phyloP scores from a whole-genome alignment of 2,888 invertebrate genomes.

The Caenorhabditis sp. region DNA sequence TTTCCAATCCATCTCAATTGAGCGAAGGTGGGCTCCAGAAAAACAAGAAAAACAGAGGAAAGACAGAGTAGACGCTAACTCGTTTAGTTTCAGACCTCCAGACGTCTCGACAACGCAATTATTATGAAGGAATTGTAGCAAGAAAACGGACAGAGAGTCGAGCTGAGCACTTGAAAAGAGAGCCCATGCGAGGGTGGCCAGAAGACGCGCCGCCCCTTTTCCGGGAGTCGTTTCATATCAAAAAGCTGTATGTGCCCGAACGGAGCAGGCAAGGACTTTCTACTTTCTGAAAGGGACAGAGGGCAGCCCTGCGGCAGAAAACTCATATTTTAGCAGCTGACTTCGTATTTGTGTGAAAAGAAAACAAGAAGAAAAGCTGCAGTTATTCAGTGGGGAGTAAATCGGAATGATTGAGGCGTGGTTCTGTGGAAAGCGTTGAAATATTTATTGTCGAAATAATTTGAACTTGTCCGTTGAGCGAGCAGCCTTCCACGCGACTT shows the following conservation, averaged over 20 bases:
- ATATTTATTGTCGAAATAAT: neutral
- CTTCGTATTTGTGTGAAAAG: neutral
- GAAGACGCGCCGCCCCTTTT: conserved; percentile 13
- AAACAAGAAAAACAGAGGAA: neutral
- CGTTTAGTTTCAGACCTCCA: conserved; percentile 24
- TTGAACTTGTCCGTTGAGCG: neutral
- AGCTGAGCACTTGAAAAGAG: conserved; percentile 12
- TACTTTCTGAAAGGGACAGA: too few relatives aligned
- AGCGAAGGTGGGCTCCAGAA: neutral
- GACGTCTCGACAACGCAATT: conserved; percentile 33
- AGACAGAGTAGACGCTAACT: conserved; percentile 18
- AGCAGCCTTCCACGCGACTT: neutral
- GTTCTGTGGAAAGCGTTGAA: neutral
- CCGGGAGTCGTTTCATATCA: conserved; percentile 15
- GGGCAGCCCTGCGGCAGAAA: too few relatives aligned
- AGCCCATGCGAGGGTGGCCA: neutral
- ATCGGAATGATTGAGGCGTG: neutral
- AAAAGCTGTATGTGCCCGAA: neutral
- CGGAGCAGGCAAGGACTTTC: neutral
- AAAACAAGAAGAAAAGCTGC: neutral
- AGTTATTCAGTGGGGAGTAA: neutral
- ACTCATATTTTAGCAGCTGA: neutral
- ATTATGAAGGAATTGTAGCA: conserved; percentile 13
- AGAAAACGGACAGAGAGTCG: conserved; percentile 16
- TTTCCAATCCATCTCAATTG: neutral